A percentile compares a stretch with the other conserved stretches of the same genome.
Evolutionary conservation across 2,113 vertebrate species (phyloP).

Genomic region (Carassius gibelio): DNA sequence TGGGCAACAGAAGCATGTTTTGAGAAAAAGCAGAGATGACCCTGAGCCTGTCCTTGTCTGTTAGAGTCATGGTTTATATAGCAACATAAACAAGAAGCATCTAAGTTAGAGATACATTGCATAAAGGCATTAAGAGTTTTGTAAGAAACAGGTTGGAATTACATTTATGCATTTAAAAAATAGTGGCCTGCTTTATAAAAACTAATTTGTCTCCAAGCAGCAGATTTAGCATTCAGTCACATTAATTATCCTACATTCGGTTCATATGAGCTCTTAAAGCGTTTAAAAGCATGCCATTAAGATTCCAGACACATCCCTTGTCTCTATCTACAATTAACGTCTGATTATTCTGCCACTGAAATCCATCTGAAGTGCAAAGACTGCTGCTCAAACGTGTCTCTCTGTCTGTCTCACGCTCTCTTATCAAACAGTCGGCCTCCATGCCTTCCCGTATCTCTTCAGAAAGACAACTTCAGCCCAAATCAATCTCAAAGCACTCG

Average conservation of each 20-base stretch:
- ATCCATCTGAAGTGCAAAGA: constrained; percentile 16
- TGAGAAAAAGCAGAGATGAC: constrained; percentile 10
- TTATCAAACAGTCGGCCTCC: constrained; percentile 24
- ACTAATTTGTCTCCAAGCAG: background rate
- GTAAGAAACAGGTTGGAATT: background rate
- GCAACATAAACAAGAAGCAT: background rate
- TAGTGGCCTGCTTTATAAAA: background rate
- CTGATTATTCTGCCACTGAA: constrained; percentile 60
- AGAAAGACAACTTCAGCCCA: constrained; percentile 53
- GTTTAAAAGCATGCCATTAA: constrained; percentile 52
- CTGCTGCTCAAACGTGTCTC: constrained; percentile 10
- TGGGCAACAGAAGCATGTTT: constrained; percentile 7
- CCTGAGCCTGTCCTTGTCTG: constrained; percentile 12
- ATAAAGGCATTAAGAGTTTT: background rate
- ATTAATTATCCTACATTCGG: background rate
- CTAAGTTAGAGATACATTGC: background rate
- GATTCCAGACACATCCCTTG: constrained; percentile 62
- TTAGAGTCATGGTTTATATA: background rate
- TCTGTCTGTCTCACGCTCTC: background rate
- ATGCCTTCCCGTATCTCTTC: constrained; percentile 40
- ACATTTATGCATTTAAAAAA: background rate
- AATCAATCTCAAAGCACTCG: constrained; percentile 57
- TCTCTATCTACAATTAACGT: constrained; percentile 62
- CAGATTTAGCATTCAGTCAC: background rate
- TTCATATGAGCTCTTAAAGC: background rate